phyloP scores from a whole-genome alignment of 2,113 vertebrate genomes.

The Chloebia gouldiae region DNA sequence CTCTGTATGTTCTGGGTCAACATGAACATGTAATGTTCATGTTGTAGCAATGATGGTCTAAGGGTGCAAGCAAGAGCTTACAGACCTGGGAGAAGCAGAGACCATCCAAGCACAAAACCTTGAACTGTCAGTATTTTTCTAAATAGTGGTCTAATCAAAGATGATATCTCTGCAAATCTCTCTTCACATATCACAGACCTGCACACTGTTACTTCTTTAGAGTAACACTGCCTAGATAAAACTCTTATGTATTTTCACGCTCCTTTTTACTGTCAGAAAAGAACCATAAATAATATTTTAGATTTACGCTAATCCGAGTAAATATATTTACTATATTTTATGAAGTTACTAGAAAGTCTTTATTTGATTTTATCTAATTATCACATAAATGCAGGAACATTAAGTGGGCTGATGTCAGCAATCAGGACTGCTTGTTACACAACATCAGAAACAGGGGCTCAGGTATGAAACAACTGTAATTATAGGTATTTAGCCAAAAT shows the following conservation, averaged over 20 bases:
- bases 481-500: slow-evolving; percentile 76
- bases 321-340: slow-evolving; percentile 48
- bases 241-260: not conserved
- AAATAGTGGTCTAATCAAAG: not conserved
- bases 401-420: slow-evolving; percentile 73
- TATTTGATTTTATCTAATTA: slow-evolving; percentile 74
- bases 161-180: not conserved
- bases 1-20: not conserved
- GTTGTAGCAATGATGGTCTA: not conserved
- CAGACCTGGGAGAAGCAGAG: not conserved
- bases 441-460: slow-evolving; percentile 73
- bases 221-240: not conserved
- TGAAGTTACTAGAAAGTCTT: slow-evolving; percentile 63
- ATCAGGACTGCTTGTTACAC: slow-evolving; percentile 76
- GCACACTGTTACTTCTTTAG: not conserved
- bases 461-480: slow-evolving; percentile 78
- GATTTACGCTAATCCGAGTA: not conserved
- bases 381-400: slow-evolving; percentile 60
- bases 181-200: not conserved
- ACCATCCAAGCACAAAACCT: not conserved
- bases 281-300: slow-evolving; percentile 17
- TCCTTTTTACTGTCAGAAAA: not conserved
- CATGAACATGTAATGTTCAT: not conserved
- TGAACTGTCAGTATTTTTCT: not conserved
- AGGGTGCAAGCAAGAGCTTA: not conserved